Evolutionary conservation across 2,888 invertebrate species (phyloP).

Genomic region (Ceraclea dissimilis): DNA sequence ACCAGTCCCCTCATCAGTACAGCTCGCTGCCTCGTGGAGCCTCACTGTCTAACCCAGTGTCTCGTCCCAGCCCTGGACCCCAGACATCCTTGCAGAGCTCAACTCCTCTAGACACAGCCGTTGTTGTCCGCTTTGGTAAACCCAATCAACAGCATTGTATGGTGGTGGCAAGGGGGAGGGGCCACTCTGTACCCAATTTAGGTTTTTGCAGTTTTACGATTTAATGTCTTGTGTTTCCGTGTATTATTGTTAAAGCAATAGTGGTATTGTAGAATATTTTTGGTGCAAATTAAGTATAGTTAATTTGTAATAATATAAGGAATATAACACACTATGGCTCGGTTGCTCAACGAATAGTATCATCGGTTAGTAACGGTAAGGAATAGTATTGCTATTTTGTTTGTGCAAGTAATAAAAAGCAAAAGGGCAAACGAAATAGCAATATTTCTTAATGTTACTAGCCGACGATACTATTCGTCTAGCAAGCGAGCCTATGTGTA

Average conservation of each 20-base stretch:
- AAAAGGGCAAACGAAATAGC: too few species aligned
- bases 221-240: neutral
- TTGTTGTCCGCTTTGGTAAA: constrained; percentile 41
- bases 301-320: too few species aligned
- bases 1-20: constrained; percentile 58
- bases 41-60: constrained; percentile 40
- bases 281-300: too few species aligned
- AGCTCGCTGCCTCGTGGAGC: constrained; percentile 72
- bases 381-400: too few species aligned
- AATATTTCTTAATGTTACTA: too few species aligned
- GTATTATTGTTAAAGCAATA: neutral
- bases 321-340: too few species aligned
- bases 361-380: too few species aligned
- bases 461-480: too few species aligned
- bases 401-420: too few species aligned
- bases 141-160: constrained; percentile 59
- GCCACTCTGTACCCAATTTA: constrained; percentile 88
- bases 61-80: constrained; percentile 27
- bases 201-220: constrained; percentile 46
- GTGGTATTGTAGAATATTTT: too few species aligned
- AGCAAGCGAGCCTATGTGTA: too few species aligned
- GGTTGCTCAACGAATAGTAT: too few species aligned
- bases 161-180: constrained; percentile 51
- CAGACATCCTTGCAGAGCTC: constrained; percentile 22
- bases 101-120: constrained; percentile 31